These are phyloP conservation scores for Cranoglanis bouderius DNA, from an alignment of 2,113 vertebrate genomes.

Conservation along the genomic window DNA sequence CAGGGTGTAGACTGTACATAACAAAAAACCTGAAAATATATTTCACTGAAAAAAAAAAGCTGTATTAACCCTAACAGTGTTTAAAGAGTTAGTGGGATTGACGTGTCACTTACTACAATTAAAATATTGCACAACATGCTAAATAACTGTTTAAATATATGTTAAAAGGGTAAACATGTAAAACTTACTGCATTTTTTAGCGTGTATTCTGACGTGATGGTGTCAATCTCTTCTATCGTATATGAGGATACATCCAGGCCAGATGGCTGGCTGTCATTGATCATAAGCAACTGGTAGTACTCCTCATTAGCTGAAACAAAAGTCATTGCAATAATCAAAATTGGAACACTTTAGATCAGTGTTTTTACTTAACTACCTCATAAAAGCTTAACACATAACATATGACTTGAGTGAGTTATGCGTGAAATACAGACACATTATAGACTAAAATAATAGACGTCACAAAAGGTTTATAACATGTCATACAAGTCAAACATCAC, in stretches of 20 bases:
- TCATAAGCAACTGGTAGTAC: slow-evolving; percentile 88
- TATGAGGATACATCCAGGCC: slow-evolving; percentile 81
- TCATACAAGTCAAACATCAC: not conserved
- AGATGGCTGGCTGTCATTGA: slow-evolving; percentile 80
- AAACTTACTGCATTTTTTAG: slow-evolving; percentile 84
- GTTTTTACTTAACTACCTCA: not conserved
- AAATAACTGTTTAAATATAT: not conserved
- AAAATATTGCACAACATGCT: not conserved
- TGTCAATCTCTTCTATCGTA: slow-evolving; percentile 85
- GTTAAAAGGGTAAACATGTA: not conserved
- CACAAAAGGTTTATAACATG: not conserved
- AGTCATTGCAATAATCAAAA: not conserved
- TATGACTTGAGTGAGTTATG: not conserved
- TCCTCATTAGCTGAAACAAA: slow-evolving; percentile 85
- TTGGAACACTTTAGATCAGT: not conserved
- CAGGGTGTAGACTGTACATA: not conserved
- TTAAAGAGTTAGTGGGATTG: not conserved
- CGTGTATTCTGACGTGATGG: slow-evolving; percentile 84
- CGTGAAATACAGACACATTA: not conserved
- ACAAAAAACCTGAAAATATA: not conserved
- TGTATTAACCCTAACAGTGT: not conserved
- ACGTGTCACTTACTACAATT: not conserved
- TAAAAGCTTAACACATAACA: not conserved
- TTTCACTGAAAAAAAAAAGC: not conserved
- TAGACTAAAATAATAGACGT: not conserved